A percentile compares a stretch with the other conserved stretches of the same genome.
These are phyloP conservation scores for Triops longicaudatus DNA, from an alignment of 1,140 invertebrate species.

Conservation along the genomic window DNA sequence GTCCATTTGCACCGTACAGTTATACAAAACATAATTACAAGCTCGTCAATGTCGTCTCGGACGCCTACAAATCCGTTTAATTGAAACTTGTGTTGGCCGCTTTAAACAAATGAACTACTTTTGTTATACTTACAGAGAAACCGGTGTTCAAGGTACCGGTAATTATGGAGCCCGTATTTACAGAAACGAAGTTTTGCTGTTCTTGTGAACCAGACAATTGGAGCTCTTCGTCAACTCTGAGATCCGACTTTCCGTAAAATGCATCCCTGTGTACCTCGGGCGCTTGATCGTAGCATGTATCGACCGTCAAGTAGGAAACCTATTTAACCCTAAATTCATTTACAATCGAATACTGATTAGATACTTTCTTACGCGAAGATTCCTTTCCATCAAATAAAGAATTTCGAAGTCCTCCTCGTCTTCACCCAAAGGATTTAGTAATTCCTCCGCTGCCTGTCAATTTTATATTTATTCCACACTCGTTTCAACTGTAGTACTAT, in stretches of 20 bases:
- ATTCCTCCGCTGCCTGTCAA: conserved; percentile 52
- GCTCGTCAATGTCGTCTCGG: not conserved
- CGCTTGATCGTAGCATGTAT: not conserved
- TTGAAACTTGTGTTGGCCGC: no score
- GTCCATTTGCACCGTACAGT: not conserved
- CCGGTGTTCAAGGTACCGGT: no score
- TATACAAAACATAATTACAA: not conserved
- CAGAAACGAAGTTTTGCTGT: no score
- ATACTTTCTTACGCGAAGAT: conserved; percentile 46
- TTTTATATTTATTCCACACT: conserved; percentile 26
- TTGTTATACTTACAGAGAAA: no score
- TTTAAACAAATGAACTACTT: no score
- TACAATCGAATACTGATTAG: no score
- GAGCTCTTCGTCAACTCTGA: not conserved
- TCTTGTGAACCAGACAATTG: no score
- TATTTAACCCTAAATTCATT: not conserved
- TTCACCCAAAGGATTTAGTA: conserved; percentile 65
- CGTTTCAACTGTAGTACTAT: conserved; percentile 21
- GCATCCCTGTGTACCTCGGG: not conserved
- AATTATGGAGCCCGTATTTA: no score
- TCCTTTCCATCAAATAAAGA: conserved; percentile 59
- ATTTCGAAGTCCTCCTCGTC: conserved; percentile 69
- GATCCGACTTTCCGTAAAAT: not conserved
- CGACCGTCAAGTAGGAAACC: not conserved
- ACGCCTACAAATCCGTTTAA: not conserved